Conservation (phyloP, 2,888 invertebrate genomes). For the Timema cristinae region DNA sequence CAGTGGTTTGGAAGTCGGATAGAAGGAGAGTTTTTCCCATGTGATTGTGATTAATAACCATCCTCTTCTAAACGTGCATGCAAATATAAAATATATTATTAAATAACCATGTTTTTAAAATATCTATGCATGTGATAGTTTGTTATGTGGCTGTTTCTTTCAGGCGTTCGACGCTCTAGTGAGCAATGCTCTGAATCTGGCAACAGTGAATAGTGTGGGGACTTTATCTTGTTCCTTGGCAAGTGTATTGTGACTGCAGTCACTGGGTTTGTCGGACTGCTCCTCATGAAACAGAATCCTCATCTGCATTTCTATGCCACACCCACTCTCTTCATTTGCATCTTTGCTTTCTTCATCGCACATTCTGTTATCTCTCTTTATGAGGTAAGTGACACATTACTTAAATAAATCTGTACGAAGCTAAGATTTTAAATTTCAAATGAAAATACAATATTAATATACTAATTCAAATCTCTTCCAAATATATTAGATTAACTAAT, state of each 20-base stretch:
- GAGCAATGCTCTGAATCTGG: conserved; percentile 80
- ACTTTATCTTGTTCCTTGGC: conserved; percentile 87
- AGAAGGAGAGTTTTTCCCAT: too few species aligned
- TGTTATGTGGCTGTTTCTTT: conserved; percentile 46
- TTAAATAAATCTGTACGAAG: neutral
- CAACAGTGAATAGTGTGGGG: conserved; percentile 87
- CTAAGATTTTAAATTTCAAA: too few species aligned
- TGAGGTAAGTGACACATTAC: conserved; percentile 60
- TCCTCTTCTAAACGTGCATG: too few species aligned
- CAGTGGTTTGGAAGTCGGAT: too few species aligned
- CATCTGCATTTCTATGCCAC: conserved; percentile 81
- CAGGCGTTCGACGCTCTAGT: conserved; percentile 84
- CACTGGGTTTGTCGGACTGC: conserved; percentile 72
- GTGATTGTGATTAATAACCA: too few species aligned
- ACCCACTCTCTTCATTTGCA: conserved; percentile 76
- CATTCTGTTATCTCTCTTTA: conserved; percentile 91
- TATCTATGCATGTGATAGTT: neutral
- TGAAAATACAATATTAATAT: too few species aligned
- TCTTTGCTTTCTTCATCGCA: conserved; percentile 88
- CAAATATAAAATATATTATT: too few species aligned
- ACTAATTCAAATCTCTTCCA: too few species aligned
- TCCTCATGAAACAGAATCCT: conserved; percentile 67
- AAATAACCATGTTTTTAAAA: conserved; percentile 15
- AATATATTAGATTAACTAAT: too few species aligned
- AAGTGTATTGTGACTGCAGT: conserved; percentile 78